phyloP scores from a whole-genome alignment of 2,797 vertebrate species.

The Mormyrops boulengeri region DNA sequence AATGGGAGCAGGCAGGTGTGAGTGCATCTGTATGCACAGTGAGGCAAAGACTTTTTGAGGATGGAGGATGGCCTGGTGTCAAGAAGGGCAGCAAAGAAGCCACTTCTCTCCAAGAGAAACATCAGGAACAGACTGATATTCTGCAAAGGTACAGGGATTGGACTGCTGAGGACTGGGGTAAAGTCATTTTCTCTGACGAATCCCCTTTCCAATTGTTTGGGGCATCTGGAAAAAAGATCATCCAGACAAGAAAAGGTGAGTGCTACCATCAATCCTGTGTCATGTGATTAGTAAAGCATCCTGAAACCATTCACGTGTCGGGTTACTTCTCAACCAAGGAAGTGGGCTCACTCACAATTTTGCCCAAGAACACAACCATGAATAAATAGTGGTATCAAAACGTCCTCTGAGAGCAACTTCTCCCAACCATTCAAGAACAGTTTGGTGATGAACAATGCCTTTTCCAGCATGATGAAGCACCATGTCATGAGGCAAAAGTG shows the following conservation, averaged over 20 bases:
- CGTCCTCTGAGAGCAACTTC: not conserved
- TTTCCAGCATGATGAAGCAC: not conserved
- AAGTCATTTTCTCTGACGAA: not conserved
- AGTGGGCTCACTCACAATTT: not conserved
- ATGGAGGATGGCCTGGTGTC: not conserved
- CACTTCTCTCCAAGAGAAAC: not conserved
- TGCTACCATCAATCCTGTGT: not conserved
- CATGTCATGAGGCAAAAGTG: not conserved
- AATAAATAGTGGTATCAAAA: not conserved
- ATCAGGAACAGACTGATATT: not conserved
- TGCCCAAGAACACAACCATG: not conserved
- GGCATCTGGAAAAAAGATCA: not conserved
- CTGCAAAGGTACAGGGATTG: not conserved
- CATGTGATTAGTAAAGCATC: not conserved
- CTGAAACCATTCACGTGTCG: not conserved
- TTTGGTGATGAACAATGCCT: not conserved
- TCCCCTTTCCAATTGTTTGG: not conserved
- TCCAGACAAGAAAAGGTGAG: not conserved
- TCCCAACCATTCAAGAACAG: not conserved
- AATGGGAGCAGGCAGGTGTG: not conserved
- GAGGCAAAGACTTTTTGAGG: not conserved
- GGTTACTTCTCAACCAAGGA: not conserved
- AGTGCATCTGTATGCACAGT: not conserved
- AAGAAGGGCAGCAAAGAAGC: not conserved
- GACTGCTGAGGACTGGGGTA: not conserved